Evolutionary conservation across 2,113 vertebrate species (phyloP).

Genomic region (Syrrhaptes paradoxus): DNA sequence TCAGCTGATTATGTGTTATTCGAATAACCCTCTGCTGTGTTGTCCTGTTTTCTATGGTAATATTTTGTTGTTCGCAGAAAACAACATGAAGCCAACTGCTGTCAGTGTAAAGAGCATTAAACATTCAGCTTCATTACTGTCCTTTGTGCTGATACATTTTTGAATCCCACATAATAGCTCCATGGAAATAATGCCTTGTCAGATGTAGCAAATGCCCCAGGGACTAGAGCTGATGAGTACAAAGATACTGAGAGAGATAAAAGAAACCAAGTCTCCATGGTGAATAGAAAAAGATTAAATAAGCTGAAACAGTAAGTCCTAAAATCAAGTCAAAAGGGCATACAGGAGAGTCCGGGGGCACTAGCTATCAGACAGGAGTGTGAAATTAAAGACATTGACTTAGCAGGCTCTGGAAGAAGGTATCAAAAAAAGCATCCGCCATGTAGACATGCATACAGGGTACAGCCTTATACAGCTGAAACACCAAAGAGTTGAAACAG

Average conservation of each 20-base stretch:
- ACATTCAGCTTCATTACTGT: neutral
- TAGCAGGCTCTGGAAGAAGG: neutral
- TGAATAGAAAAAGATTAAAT: neutral
- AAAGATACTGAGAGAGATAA: neutral
- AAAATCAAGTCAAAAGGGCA: constrained; percentile 19
- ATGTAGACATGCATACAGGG: neutral
- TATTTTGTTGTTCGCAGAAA: neutral
- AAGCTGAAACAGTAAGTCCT: neutral
- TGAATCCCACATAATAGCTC: neutral
- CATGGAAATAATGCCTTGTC: neutral
- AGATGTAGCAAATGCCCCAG: neutral
- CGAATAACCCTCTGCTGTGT: neutral
- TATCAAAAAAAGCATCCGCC: neutral
- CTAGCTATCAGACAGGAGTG: neutral
- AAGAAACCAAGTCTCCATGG: neutral
- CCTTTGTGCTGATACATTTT: neutral
- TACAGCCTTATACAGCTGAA: neutral
- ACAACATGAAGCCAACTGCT: neutral
- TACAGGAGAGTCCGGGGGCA: neutral
- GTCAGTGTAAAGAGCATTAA: neutral
- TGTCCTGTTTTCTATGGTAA: neutral
- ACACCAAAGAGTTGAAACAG: neutral
- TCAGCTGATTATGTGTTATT: neutral
- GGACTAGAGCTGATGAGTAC: neutral
- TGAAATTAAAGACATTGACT: constrained; percentile 11